A percentile compares a stretch with the other conserved stretches of the same genome.
Evolutionary conservation across 2,888 invertebrate genomes (phyloP).

Genomic region (Thelaira solivaga): DNA sequence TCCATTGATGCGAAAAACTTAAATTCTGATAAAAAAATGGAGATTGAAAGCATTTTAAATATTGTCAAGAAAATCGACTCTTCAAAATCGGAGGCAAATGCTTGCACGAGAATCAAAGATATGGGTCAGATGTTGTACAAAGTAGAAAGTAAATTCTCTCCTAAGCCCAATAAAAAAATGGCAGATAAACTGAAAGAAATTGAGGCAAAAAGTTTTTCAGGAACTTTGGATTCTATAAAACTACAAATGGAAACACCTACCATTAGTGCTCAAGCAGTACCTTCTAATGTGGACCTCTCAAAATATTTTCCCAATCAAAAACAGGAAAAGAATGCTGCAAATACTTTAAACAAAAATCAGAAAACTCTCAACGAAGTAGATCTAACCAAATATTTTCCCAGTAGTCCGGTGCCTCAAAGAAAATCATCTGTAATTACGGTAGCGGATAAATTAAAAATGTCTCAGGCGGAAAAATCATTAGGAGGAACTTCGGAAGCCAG

Average conservation of each 20-base stretch:
- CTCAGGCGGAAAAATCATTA: constrained; percentile 68
- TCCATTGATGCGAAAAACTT: constrained; percentile 32
- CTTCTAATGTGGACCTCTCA: constrained; percentile 72
- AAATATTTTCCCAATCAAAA: constrained; percentile 77
- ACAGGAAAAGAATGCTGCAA: constrained; percentile 69
- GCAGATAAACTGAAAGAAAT: constrained; percentile 74
- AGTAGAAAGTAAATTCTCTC: constrained; percentile 66
- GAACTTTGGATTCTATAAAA: constrained; percentile 75
- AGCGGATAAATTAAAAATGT: constrained; percentile 71
- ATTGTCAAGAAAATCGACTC: constrained; percentile 69
- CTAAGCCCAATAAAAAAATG: constrained; percentile 67
- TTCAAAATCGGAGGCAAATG: constrained; percentile 46
- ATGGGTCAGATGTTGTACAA: constrained; percentile 70
- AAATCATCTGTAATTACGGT: constrained; percentile 71
- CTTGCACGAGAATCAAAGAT: constrained; percentile 63
- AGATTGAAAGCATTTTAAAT: constrained; percentile 70
- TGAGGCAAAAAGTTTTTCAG: constrained; percentile 74
- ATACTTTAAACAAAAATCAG: constrained; percentile 74
- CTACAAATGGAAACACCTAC: constrained; percentile 74
- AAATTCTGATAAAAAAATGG: constrained; percentile 67
- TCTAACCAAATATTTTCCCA: constrained; percentile 76
- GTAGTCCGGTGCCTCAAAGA: constrained; percentile 73
- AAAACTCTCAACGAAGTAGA: constrained; percentile 76
- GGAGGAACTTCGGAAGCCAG: background rate
- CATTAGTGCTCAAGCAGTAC: constrained; percentile 70